Conservation (phyloP, 2,797 vertebrate genomes). For the Sternotherus odoratus region DNA sequence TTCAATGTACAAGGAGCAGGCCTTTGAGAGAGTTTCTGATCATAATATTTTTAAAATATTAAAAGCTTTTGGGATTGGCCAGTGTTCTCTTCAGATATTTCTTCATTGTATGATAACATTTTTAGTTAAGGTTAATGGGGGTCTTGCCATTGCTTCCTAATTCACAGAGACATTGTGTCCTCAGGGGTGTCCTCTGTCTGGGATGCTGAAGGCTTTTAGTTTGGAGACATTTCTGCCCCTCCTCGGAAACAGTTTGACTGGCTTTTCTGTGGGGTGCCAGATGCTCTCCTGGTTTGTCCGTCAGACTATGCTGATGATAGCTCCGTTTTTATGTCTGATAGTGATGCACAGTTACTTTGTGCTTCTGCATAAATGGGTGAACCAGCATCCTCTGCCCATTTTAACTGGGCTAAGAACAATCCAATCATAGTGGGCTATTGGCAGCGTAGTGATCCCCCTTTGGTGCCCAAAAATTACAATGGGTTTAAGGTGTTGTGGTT, state of each 20-base stretch:
- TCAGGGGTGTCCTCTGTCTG: background rate
- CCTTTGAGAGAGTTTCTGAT: background rate
- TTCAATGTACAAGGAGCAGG: background rate
- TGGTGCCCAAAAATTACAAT: background rate
- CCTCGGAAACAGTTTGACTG: background rate
- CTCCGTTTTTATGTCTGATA: background rate
- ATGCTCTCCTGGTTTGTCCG: background rate
- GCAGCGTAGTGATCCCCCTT: background rate
- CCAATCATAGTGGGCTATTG: background rate
- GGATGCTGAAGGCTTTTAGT: background rate
- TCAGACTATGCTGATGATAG: background rate
- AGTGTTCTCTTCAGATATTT: fast-evolving
- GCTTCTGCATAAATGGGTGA: background rate
- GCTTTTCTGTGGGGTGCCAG: background rate
- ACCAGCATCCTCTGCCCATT: background rate
- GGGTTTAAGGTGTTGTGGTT: background rate
- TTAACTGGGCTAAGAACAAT: background rate
- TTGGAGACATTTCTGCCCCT: background rate
- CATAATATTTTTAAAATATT: background rate
- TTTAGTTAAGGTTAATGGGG: background rate
- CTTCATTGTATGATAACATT: background rate
- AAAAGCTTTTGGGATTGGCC: background rate
- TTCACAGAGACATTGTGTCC: background rate
- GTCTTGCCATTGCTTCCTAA: background rate
- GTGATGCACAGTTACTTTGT: background rate